Evolutionary conservation across 2,797 vertebrate species (phyloP), one percentile per base, ranked within the genome.

Genomic region (Sarcoramphus papa): DNA sequence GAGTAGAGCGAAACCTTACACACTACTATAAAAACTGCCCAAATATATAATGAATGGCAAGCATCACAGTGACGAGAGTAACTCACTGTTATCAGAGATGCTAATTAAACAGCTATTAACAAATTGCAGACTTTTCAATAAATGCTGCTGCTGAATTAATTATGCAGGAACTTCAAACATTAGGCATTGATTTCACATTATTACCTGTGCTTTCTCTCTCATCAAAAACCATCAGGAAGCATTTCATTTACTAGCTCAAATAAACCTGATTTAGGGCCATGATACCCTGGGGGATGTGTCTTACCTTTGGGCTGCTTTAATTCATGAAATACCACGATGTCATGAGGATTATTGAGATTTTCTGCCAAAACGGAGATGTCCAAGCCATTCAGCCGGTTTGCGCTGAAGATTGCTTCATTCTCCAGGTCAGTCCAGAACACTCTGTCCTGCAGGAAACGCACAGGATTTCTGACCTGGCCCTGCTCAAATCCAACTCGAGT

Each of bases 401-500:
- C 99, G 0, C 99, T 99, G 98, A 99, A 99, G 85, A 99, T 99
- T 0, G 99, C 99, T 95, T 99, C 99, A 0, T 99, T 99, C 95
- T 99, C 99, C 95, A 99, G 95, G 96, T 99, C 99, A 9, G 99
- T 99, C 99, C 99, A 99, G 96, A 99, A 99, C 40, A 99, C 97
- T 60, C 97, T 99, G 97, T 99, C 99, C 99, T 99, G 97, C 93
- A 96, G 94, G 88, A 93, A 57, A 95, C 4, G 68, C 72, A 95
- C 4, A 35, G 37, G 68, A 67, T 53, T 88, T 72, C 80, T 93
- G 35, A 92, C 41, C 75, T n/a, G 28, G 47, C 35, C 28, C 84
- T 68, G 53, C 64, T 94, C 73, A 59, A 59, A 59, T 51, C 54
- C 75, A 78, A 0, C 60, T 93, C 2, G 1, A 79, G 21, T 0